Conservation (phyloP, 2,888 invertebrate species). For the Eudasyphora cyanicolor region DNA sequence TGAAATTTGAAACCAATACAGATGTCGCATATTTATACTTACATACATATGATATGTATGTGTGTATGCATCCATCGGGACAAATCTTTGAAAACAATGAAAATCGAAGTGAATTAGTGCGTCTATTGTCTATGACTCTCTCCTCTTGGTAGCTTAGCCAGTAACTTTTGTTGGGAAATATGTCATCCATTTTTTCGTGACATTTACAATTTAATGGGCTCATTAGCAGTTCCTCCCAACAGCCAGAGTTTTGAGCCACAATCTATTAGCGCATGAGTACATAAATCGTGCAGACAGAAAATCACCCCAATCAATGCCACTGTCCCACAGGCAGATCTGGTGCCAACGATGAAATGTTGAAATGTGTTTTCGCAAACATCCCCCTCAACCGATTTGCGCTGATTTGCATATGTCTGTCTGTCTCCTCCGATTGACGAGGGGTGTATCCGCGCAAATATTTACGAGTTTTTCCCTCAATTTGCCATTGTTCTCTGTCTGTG, state of each 20-base stretch:
- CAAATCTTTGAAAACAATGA: too few species aligned
- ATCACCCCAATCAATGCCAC: not conserved
- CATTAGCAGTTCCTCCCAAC: conserved; percentile 66
- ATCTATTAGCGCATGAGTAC: not conserved
- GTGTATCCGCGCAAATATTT: conserved; percentile 51
- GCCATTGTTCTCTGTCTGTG: conserved; percentile 10
- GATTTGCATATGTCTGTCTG: conserved; percentile 2
- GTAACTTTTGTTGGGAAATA: conserved; percentile 43
- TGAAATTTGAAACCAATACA: too few species aligned
- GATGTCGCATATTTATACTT: too few species aligned
- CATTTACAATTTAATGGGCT: conserved; percentile 71
- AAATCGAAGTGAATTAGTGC: not conserved
- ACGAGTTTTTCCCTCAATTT: conserved; percentile 42
- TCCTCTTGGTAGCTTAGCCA: too few species aligned
- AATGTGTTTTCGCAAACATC: not conserved
- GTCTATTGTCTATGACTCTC: not conserved
- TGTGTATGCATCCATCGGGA: too few species aligned
- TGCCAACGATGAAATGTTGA: not conserved
- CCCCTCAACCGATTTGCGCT: not conserved
- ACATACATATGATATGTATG: too few species aligned
- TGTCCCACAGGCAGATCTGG: not conserved
- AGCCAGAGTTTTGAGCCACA: too few species aligned
- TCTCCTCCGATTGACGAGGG: not conserved
- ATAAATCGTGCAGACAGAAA: not conserved
- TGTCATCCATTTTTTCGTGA: conserved; percentile 65